Evolutionary conservation across 2,113 vertebrate genomes (phyloP), one percentile per base, ranked within the genome.

Genomic region (Peromyscus maniculatus): DNA sequence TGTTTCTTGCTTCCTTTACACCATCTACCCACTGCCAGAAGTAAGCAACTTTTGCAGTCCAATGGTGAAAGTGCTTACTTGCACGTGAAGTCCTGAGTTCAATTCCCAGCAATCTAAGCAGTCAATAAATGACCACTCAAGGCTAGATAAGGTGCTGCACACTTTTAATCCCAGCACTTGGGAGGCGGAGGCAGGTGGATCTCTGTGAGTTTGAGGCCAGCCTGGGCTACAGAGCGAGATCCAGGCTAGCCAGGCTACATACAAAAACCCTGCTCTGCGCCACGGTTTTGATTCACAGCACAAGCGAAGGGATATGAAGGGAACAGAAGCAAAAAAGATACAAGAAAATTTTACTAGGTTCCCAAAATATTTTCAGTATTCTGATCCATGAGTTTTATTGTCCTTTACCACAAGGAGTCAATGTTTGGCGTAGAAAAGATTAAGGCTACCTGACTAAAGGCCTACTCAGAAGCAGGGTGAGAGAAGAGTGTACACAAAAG

Each of bases 331-430:
- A 67, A 46, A 86, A 66, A 33, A 2, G 24, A 46, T 11, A 55
- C 5, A 17, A 31, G 4, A 55, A 80, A 16, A 16, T 36, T 36
- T 36, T n/a, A 71, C n/a, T 87, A 69, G 17, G 43, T 22, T 55
- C 11, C 66, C 31, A 71, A 71, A 87, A 36, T 52, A 87, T 22
- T 36, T 49, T 67, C 17, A 57, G 80, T n/a, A 4, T 59, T 39
- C 52, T 71, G 59, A 46, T 26, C 39, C 93, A 74, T 84, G 28
- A 97, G 11, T 82, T 82, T 79, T 95, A 9, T 72, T 71, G 64
- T 88, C 94, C n/a, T 89, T 39, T 55, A 55, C 52, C 49, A 72
- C 0, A 1, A 72, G 24, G 57, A 97, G 75, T 62, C 74, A 82
- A n/a, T 59, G 36, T 43, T 67, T 90, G 78, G 52, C 80, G 96